Conservation (phyloP, 2,797 vertebrate species). For the Pipistrellus nathusii region DNA sequence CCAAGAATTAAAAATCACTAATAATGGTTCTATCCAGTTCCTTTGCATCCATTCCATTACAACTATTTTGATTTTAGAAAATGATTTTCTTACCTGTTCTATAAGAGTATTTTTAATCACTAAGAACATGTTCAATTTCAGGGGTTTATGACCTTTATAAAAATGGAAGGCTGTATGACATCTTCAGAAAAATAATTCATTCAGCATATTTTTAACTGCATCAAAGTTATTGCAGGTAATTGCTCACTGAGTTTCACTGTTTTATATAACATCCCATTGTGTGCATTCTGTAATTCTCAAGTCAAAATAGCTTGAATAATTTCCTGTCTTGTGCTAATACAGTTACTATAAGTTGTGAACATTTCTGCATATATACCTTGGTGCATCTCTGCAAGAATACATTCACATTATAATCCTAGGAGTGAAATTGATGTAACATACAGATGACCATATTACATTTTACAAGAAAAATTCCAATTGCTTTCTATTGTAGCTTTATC, state of each 20-base stretch:
- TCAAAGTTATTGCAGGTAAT: background rate
- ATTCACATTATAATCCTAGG: background rate
- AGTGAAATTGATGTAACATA: background rate
- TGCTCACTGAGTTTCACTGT: background rate
- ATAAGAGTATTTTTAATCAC: background rate
- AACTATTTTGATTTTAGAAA: constrained; percentile 14
- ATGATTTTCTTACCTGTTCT: background rate
- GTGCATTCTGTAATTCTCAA: background rate
- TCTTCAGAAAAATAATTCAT: background rate
- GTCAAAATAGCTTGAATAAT: constrained; percentile 24
- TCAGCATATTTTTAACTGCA: background rate
- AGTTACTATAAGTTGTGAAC: background rate
- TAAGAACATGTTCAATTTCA: background rate
- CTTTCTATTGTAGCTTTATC: background rate
- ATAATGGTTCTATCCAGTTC: background rate
- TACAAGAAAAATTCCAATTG: background rate
- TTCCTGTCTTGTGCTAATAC: background rate
- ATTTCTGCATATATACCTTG: background rate
- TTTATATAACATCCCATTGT: background rate
- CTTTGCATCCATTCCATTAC: background rate
- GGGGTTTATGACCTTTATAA: background rate
- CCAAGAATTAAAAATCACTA: background rate
- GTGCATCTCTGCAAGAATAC: background rate
- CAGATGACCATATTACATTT: background rate
- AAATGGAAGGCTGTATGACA: background rate